Evolutionary conservation across 2,113 vertebrate species (phyloP), one percentile per base, ranked within the genome.

Genomic region (Helogale parvula): DNA sequence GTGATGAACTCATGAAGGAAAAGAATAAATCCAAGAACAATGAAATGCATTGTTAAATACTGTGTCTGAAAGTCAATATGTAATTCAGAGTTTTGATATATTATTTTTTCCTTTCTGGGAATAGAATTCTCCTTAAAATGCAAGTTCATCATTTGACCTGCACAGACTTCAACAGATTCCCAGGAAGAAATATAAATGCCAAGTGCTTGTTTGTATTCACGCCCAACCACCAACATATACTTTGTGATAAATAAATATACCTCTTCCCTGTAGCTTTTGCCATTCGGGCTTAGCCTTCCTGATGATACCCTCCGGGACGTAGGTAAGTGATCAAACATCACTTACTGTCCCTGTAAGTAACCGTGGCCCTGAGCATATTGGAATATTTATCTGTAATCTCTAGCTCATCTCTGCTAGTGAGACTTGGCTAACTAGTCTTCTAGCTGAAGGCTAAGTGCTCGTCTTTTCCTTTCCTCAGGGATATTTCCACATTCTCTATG

Each of bases 1-100:
- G 35, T 8, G 60, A 45, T 77, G 21, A 82, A n/a, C 57, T 89
- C 60, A 2, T 69, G 60, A 85, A 76, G 80, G 35, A 68, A 66
- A 96, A 76, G 71, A 91, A 21, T 71, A 89, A 82, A 85, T 89
- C 86, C 74, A 52, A 84, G 54, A 66, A 85, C 52, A 88, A 47
- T 31, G 69, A 92, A 83, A 27, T 76, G 8, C 14, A 41, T 74
- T 68, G 19, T 88, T 72, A 83, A 80, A 90, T 68, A 72, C 3
- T 88, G 15, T 29, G 2, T 68, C 66, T 91, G 21, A 52, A 90
- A 87, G 17, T 65, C 63, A 57, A 65, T 35, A 27, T 84, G 3
- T 69, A 52, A 74, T 38, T 84, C 57, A 84, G 35, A 96, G 68
- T 79, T 72, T 95, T 60, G 16, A 41, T 19, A 3, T 35, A 13